These are phyloP conservation scores for Danio aesculapii DNA, from an alignment of 2,797 vertebrate genomes.

Conservation along the genomic window DNA sequence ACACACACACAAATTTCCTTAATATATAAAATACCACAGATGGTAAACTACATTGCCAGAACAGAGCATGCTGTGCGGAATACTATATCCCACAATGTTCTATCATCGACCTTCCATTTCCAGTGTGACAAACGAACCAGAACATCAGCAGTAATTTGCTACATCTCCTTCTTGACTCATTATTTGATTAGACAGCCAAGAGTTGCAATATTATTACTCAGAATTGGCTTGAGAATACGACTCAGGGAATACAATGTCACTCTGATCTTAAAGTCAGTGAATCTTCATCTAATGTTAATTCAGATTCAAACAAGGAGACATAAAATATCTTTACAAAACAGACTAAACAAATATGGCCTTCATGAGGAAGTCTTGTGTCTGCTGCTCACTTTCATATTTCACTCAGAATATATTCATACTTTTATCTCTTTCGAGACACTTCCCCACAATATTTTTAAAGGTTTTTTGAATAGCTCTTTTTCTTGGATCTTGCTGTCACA, in stretches of 20 bases:
- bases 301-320: not conserved
- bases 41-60: not conserved
- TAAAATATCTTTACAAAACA: not conserved
- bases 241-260: too few species aligned
- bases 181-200: not conserved
- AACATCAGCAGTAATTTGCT: not conserved
- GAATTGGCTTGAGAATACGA: not conserved
- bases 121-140: not conserved
- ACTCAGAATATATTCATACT: not conserved
- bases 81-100: not conserved
- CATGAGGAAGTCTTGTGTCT: not conserved
- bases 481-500: not conserved
- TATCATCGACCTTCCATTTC: not conserved
- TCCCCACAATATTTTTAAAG: not conserved
- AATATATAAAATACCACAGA: too few species aligned
- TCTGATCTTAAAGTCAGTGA: not conserved
- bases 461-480: not conserved
- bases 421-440: not conserved
- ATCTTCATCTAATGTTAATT: not conserved
- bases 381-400: not conserved
- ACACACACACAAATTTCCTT: too few species aligned
- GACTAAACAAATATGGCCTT: not conserved
- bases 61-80: not conserved
- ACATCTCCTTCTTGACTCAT: not conserved
- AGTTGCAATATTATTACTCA: not conserved